Evolutionary conservation across 2,797 vertebrate genomes (phyloP).

Genomic region (Sebastes steindachneri): DNA sequence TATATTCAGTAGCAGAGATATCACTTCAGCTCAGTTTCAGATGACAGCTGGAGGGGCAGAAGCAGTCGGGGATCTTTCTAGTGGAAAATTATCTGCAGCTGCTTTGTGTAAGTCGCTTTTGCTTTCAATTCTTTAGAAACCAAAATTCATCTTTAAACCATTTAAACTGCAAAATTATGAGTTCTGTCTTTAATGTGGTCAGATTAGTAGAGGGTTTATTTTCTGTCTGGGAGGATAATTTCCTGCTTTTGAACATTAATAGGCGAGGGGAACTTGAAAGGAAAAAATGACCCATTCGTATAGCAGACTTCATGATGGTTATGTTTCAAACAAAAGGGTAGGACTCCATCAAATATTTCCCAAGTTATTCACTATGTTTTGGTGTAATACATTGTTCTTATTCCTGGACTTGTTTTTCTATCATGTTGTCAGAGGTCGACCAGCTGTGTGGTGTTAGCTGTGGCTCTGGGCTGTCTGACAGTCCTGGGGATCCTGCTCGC

Average conservation of each 20-base stretch:
- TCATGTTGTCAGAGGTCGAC: constrained; percentile 46
- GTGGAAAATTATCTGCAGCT: neutral
- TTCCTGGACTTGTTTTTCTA: neutral
- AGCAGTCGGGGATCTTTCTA: neutral
- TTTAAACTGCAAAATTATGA: neutral
- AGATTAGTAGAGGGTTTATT: neutral
- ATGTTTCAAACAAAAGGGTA: constrained; percentile 73
- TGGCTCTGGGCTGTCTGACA: constrained; percentile 59
- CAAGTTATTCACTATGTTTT: neutral
- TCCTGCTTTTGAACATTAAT: constrained; percentile 10
- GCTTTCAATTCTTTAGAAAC: neutral
- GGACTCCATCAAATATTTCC: neutral
- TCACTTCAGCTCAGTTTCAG: neutral
- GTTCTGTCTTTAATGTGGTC: neutral
- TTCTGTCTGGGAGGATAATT: neutral
- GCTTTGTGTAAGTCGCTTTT: constrained; percentile 56
- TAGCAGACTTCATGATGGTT: constrained; percentile 59
- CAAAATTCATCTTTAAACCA: neutral
- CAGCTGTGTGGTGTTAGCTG: constrained; percentile 43
- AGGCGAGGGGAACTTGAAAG: constrained; percentile 4
- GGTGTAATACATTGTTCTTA: neutral
- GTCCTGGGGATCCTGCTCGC: constrained; percentile 69
- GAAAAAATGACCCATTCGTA: constrained; percentile 65
- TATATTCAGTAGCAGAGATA: neutral
- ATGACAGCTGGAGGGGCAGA: constrained; percentile 6